These are phyloP conservation scores for Lasiurus cinereus DNA, from an alignment of 2,113 vertebrate species.

Conservation along the genomic window DNA sequence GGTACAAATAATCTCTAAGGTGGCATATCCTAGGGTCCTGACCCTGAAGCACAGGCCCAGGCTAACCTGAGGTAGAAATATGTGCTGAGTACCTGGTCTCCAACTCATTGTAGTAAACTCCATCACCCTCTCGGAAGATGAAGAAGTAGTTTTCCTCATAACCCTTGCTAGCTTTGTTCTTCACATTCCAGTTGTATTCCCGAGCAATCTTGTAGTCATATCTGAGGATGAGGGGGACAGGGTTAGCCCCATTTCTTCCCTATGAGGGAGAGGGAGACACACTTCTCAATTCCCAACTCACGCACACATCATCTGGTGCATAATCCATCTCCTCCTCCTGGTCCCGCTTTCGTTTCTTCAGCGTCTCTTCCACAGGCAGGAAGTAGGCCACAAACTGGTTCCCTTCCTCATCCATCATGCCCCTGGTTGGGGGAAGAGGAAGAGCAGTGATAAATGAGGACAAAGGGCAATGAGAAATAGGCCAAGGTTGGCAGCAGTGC, in stretches of 20 bases:
- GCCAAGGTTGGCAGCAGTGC: background rate
- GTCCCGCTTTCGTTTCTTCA: constrained; percentile 96
- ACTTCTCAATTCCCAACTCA: background rate
- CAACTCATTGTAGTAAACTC: constrained; percentile 97
- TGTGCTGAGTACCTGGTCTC: constrained; percentile 92
- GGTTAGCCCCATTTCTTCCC: background rate
- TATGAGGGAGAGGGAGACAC: background rate
- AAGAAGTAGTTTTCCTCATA: constrained; percentile 99
- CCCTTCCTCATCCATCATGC: constrained; percentile 99
- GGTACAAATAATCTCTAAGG: background rate
- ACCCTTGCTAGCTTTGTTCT: constrained; percentile 98
- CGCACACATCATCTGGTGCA: constrained; percentile 94
- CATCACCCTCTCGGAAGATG: constrained; percentile 96
- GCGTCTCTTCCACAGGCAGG: constrained; percentile 94
- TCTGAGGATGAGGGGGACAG: constrained; percentile 77
- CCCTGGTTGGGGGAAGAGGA: constrained; percentile 83
- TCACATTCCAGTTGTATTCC: constrained; percentile 98
- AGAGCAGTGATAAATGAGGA: background rate
- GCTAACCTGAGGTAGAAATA: background rate
- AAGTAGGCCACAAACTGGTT: constrained; percentile 99
- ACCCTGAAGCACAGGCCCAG: background rate
- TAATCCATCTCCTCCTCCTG: constrained; percentile 94
- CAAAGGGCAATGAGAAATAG: background rate
- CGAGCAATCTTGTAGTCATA: constrained; percentile 98
- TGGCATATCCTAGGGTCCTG: background rate